Evolutionary conservation across 2,113 vertebrate species (phyloP).

Genomic region (Sylvia atricapilla): DNA sequence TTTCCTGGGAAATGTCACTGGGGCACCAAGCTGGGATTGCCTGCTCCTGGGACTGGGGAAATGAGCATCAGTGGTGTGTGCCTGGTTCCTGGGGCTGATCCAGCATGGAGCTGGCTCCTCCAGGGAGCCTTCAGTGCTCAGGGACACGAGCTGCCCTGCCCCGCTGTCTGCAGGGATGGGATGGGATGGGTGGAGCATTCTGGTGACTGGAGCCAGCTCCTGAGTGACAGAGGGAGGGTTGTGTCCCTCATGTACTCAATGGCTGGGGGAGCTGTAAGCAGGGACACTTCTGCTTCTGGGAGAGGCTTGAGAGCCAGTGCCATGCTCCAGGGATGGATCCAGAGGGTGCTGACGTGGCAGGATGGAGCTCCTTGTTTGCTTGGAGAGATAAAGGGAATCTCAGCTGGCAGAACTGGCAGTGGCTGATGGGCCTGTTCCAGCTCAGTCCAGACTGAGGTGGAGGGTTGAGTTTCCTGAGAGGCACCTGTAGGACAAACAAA

Average conservation of each 20-base stretch:
- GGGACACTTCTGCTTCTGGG: not conserved
- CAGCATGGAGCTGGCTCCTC: not conserved
- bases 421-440: not conserved
- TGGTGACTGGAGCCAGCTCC: not conserved
- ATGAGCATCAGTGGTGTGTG: not conserved
- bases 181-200: not conserved
- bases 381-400: not conserved
- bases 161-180: not conserved
- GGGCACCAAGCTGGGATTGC: not conserved
- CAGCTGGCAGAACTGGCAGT: not conserved
- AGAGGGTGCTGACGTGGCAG: fast-evolving
- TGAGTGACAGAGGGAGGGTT: not conserved
- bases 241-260: fast-evolving
- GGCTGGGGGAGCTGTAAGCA: not conserved
- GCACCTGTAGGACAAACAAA: not conserved
- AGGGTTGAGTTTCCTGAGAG: not conserved
- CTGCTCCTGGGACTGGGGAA: not conserved
- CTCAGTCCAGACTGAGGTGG: not conserved
- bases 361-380: not conserved
- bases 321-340: not conserved
- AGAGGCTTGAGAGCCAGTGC: not conserved
- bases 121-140: not conserved
- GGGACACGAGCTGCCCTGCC: not conserved
- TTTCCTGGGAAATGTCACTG: conserved; percentile 15
- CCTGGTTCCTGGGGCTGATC: not conserved